Evolutionary conservation across 2,888 invertebrate genomes (phyloP).

Genomic region (Drosophila peninsularis): DNA sequence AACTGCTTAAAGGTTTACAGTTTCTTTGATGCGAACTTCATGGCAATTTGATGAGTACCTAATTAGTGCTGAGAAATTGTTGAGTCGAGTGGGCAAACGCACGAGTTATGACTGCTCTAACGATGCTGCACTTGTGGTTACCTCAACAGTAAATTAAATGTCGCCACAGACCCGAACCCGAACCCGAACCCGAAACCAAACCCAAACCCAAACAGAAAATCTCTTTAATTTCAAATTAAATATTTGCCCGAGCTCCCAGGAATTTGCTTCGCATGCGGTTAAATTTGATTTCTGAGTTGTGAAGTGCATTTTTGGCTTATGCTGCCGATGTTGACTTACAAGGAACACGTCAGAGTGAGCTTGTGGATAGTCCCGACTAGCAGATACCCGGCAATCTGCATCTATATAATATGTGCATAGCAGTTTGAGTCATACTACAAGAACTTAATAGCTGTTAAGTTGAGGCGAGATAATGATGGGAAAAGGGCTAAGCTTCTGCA

Average conservation of each 20-base stretch:
- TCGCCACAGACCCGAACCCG: background rate
- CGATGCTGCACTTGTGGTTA: background rate
- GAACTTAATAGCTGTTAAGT: too few relatives aligned
- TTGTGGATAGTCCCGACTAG: background rate
- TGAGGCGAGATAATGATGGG: too few relatives aligned
- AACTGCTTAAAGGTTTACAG: background rate
- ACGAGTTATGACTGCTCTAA: slow-evolving; percentile 1
- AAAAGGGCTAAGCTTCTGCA: too few relatives aligned
- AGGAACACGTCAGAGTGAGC: background rate
- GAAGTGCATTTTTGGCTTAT: background rate
- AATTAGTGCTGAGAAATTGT: slow-evolving; percentile 1
- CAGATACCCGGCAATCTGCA: background rate
- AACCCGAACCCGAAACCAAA: background rate
- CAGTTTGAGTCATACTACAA: too few relatives aligned
- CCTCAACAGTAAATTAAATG: background rate
- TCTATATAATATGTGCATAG: too few relatives aligned
- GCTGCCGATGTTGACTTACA: too few relatives aligned
- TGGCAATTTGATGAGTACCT: background rate
- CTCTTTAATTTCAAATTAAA: background rate
- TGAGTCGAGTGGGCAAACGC: slow-evolving; percentile 7
- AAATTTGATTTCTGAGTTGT: background rate
- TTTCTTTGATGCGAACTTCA: background rate
- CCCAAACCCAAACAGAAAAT: background rate
- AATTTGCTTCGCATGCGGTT: background rate
- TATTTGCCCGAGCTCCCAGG: background rate